Evolutionary conservation across 2,797 vertebrate species (phyloP).

Genomic region (Holocentrus rufus): DNA sequence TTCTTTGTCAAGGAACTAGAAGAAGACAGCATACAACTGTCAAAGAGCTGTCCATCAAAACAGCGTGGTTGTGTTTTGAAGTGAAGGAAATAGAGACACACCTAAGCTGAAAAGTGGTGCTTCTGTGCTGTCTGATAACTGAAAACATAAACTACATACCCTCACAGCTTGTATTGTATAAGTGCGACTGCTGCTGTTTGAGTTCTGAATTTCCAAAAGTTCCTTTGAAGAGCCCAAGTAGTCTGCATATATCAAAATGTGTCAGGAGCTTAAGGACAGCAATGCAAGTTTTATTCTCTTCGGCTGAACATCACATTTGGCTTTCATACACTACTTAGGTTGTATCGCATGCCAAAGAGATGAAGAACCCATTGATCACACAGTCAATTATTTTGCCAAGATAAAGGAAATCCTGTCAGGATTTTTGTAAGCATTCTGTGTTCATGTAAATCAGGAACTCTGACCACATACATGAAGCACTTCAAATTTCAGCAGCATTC

Average conservation of each 20-base stretch:
- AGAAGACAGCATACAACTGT: conserved; percentile 46
- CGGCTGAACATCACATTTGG: no score
- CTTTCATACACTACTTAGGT: no score
- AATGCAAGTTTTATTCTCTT: no score
- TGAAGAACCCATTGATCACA: no score
- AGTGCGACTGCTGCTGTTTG: neutral
- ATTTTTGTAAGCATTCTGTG: neutral
- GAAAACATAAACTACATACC: neutral
- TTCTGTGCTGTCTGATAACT: conserved; percentile 1
- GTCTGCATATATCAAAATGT: neutral
- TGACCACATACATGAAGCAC: neutral
- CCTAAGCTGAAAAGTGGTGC: neutral
- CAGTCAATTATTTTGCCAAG: no score
- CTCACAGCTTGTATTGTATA: neutral
- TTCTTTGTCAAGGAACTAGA: conserved; percentile 88
- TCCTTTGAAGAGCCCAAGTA: no score
- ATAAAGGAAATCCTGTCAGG: no score
- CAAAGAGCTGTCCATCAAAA: conserved; percentile 4
- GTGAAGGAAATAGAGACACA: neutral
- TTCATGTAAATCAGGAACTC: neutral
- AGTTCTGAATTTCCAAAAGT: neutral
- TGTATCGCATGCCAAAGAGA: no score
- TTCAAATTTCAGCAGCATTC: neutral
- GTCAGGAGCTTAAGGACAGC: neutral
- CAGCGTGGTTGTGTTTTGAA: neutral